Base-by-base conservation (phyloP, 2,888 invertebrate genomes). In the Ornithoptera alexandrae region DNA sequence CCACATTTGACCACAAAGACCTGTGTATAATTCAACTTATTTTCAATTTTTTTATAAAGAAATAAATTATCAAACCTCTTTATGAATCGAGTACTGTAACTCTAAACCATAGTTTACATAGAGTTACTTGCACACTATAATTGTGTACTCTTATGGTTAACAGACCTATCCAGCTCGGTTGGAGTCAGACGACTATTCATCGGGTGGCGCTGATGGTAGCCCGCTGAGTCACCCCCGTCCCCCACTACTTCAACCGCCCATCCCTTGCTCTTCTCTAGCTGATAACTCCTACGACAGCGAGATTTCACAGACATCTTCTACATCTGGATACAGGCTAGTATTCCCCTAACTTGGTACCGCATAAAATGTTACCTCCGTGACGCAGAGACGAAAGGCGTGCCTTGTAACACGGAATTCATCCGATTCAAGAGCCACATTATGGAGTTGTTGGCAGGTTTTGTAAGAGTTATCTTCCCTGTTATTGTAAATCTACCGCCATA, bases 271-370 rank as follows among this genome's bases (percentile, higher is more conserved):
- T 74, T 74, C 77, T 72, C 90, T 85, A 74, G 93, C 95, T 0
- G 96, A 96, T 85, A 94, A 96, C 4, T 96, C 96, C 0, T 96
- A 96, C 94, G 96, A 97, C 84, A 96, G 96, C 82, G 95, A 96
- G 83, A 94, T 96, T 71, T 96, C 96, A 5, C 96, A 96, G 84
- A 97, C 96, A 0, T 97, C 97, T 0, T 97, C 97, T 76, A 97
- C 97, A 22, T 97, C 97, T 1, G 97, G 97, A 72, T 97, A 97
- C 86, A 96, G 96, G 84, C 95, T 93, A 84, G 94, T 74, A 53
- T 4, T n/a, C 1, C 18, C 18, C n/a, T 53, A 53, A n/a, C 53
- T 17, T 50, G 18, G 2, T 18, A 39, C 39, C 30, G 30, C 30
- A 3, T 30, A 3, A 30, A 3, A 30, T 30, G 30, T 30, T 30